These are phyloP conservation scores for Halcyon chelicuti DNA, from an alignment of 2,797 vertebrate species.

Conservation along the genomic window DNA sequence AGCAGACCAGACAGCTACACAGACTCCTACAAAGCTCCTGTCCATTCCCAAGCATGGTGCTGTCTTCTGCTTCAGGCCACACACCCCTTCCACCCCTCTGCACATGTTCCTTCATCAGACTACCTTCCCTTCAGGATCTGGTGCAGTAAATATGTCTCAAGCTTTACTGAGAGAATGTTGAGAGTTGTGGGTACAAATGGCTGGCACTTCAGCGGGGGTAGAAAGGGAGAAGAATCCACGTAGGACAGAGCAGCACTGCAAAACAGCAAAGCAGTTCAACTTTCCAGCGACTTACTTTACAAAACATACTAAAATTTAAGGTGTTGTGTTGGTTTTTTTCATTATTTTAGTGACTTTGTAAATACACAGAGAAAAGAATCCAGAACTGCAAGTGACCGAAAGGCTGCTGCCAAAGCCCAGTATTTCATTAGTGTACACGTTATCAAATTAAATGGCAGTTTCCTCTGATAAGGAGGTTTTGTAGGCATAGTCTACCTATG, in stretches of 20 bases:
- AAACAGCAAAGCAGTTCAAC: not conserved
- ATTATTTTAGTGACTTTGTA: not conserved
- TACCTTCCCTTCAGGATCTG: not conserved
- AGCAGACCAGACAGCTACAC: not conserved
- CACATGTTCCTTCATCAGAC: not conserved
- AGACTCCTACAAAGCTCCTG: not conserved
- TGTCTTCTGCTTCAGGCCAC: not conserved
- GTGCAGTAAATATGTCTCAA: not conserved
- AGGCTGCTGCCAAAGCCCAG: not conserved
- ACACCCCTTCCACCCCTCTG: not conserved
- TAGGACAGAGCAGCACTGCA: rapidly evolving
- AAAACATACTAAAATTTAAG: not conserved
- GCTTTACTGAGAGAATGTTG: not conserved
- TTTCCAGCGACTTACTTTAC: not conserved
- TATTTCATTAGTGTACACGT: not conserved
- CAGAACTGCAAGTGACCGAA: not conserved
- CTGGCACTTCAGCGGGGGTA: not conserved
- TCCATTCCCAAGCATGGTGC: not conserved
- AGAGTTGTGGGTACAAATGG: not conserved
- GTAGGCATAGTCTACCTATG: not conserved
- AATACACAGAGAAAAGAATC: not conserved
- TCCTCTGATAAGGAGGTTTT: not conserved
- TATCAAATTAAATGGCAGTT: not conserved
- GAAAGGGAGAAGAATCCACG: not conserved
- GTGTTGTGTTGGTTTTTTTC: not conserved